These are phyloP conservation scores for Cosmia pyralina DNA, from an alignment of 2,888 invertebrate species.

Conservation along the genomic window DNA sequence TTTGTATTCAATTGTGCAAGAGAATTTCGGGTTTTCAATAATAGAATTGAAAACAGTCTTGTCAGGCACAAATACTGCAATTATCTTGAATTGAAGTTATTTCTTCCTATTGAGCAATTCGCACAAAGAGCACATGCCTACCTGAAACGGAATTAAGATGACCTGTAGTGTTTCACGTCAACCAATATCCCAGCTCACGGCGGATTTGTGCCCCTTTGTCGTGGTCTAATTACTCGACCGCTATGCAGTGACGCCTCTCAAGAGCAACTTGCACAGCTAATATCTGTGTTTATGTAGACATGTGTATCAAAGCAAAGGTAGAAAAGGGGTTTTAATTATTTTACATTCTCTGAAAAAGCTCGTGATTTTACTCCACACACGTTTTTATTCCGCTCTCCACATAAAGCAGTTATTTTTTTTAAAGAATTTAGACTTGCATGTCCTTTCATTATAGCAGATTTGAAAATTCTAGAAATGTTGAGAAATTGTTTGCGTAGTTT, in stretches of 20 bases:
- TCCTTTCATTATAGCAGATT: background rate
- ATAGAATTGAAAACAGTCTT: background rate
- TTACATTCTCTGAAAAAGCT: background rate
- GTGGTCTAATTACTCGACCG: constrained; percentile 44
- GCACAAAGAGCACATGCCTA: background rate
- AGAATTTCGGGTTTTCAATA: background rate
- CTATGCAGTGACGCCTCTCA: constrained; percentile 15
- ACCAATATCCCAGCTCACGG: constrained; percentile 23
- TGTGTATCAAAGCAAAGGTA: background rate
- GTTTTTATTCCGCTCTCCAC: background rate
- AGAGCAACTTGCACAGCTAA: background rate
- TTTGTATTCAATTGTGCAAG: background rate
- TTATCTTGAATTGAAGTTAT: background rate
- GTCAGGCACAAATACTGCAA: background rate
- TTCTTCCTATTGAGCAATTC: background rate
- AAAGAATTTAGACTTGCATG: background rate
- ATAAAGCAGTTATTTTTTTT: background rate
- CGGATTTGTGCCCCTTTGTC: constrained; percentile 38
- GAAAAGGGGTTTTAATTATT: background rate
- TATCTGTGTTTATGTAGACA: background rate
- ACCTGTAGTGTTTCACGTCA: constrained; percentile 23
- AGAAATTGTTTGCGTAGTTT: constrained; percentile 4
- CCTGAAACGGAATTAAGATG: constrained; percentile 17
- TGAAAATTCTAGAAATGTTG: constrained; percentile 14
- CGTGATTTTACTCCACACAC: background rate